Base-by-base conservation (phyloP, 2,797 vertebrate genomes). In the Sebastes glaucus region DNA sequence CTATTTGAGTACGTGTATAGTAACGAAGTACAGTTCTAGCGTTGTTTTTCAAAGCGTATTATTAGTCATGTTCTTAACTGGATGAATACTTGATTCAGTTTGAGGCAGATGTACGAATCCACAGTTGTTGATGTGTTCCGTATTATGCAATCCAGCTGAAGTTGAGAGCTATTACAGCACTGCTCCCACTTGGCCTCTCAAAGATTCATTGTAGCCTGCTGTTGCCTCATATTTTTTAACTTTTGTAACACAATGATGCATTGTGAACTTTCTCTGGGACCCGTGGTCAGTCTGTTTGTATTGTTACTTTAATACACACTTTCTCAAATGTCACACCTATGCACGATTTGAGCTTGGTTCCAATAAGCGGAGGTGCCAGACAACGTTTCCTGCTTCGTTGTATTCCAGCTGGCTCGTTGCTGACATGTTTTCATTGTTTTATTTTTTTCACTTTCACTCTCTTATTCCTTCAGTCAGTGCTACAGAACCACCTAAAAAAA, bases 61-160 rank as follows among this genome's bases (percentile, higher is more conserved):
- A 61, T 23, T 73, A 56, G n/a, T 80, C 52, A 28, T 46, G 35
- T 77, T 81, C 22, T 16, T 61, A 61, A 64, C 76, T 80, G 46
- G 28, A 77, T 75, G 64, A 67, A 80, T 22, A 18, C 55, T 25
- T 28, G 28, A 63, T 64, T 66, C 74, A 62, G 73, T 85, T 59
- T 67, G 35, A 75, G 70, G 64, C 87, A 85, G 77, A 91, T 89
- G 83, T 86, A 64, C 59, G 57, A 61, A 66, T 61, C 75, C 71
- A 56, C 68, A 73, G 55, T 84, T 88, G 85, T 80, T 89, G 75
- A 79, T 87, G 67, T 74, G 73, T 33, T 83, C 1, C 0, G 20
- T 55, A 13, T 93, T 86, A 83, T 82, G 85, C 84, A 91, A 84
- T 72, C 65, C 77, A 77, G 71, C 73, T 81, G 66, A 89, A 83